Base-by-base conservation (phyloP, 1,140 invertebrate genomes). In the Drosophila fuyamai region DNA sequence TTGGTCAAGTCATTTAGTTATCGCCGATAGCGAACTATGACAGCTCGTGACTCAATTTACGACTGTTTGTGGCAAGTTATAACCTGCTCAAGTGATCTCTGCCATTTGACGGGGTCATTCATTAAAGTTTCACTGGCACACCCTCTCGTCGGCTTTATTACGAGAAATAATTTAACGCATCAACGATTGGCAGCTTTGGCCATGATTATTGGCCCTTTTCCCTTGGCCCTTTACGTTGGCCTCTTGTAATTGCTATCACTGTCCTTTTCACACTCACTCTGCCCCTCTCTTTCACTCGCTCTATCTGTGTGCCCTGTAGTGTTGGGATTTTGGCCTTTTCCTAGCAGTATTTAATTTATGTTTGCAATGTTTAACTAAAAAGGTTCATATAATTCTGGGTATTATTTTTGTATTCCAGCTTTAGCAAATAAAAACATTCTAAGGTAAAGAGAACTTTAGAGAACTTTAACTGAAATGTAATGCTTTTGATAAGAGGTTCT, bases 131-230 rank as follows among this genome's bases (percentile, higher is more conserved):
- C 29, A 56, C 35, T 57, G 55, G 35, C 23, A 23, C 32, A 38
- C 23, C 59, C 50, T 36, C 36, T 9, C 36, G 36, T 16, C 48
- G 65, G 56, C 23, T 50, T 72, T 53, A 43, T 41, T 38, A 78
- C 43, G 54, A 71, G 68, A 76, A 85, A 88, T 88, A 85, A 88
- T 85, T 85, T 88, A 85, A 88, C 82, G 83, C 79, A 61, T 82
- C 83, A 81, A 27, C 51, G 71, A 51, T 67, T 59, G 60, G 63
- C 81, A 81, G 80, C 66, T 76, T 79, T 55, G 54, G 29, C 56
- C 63, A 54, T 59, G 79, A 71, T 86, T 81, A 66, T 86, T 86
- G 83, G 62, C 62, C 51, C 55, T 44, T 55, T 13, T 46, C 41
- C 51, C 23, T 47, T 41, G 53, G 23, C 23, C 23, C 23, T 23